phyloP scores from a whole-genome alignment of 1,140 invertebrate genomes.

The Trichoplusia ni region DNA sequence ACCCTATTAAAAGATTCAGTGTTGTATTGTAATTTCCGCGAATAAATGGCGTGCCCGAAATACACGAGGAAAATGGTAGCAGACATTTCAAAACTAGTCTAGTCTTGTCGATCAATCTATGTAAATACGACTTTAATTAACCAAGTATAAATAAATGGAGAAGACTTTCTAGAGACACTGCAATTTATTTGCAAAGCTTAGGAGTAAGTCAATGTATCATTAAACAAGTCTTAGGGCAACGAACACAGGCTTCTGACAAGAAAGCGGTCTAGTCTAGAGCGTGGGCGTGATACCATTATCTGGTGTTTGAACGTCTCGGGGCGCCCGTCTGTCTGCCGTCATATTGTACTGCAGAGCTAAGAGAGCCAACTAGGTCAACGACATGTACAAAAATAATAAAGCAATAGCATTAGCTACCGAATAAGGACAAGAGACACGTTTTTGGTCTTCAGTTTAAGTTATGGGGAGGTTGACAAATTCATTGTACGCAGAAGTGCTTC shows the following conservation, averaged over 20 bases:
- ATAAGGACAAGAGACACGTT: constrained; percentile 1
- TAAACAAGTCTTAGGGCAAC: constrained; percentile 7
- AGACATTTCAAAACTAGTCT: no score
- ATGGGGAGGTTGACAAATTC: not conserved
- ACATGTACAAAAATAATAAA: constrained; percentile 5
- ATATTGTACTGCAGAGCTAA: constrained; percentile 40
- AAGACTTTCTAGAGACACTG: no score
- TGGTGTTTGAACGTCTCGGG: constrained; percentile 30
- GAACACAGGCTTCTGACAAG: not conserved
- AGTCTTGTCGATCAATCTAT: no score
- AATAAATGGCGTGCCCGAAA: not conserved
- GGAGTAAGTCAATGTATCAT: not conserved
- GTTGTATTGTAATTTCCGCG: not conserved
- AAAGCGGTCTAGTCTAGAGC: constrained; percentile 10
- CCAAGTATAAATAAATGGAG: no score
- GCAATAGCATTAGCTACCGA: constrained; percentile 2
- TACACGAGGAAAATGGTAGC: no score
- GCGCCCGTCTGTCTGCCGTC: constrained; percentile 73
- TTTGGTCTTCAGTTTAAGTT: not conserved
- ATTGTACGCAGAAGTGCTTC: no score
- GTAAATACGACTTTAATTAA: no score
- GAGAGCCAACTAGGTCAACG: constrained; percentile 57
- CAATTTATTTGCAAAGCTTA: not conserved
- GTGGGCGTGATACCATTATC: constrained; percentile 48
- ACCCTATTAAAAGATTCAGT: constrained; percentile 34